Evolutionary conservation across 2,888 invertebrate genomes (phyloP).

Genomic region (Xestobium rufovillosum): DNA sequence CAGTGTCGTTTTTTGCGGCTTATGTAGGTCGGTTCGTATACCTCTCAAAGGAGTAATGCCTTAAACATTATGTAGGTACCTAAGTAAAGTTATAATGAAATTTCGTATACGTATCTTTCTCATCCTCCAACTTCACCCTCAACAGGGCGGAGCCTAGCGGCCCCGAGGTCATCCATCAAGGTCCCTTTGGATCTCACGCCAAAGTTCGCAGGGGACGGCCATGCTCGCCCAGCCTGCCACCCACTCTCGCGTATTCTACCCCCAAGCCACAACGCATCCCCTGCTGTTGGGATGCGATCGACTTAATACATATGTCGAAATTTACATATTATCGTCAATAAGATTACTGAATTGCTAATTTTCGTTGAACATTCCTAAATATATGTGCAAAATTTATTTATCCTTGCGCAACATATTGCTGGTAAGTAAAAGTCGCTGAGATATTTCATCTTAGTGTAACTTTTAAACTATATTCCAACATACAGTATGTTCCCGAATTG

Average conservation of each 20-base stretch:
- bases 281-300: background rate
- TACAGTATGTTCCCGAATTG: too few relatives aligned
- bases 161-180: constrained; percentile 45
- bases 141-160: constrained; percentile 15
- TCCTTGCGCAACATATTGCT: too few relatives aligned
- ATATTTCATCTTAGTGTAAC: too few relatives aligned
- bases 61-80: constrained; percentile 30
- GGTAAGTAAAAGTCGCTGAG: too few relatives aligned
- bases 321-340: too few relatives aligned
- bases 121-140: background rate
- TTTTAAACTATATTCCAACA: too few relatives aligned
- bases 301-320: background rate
- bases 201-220: constrained; percentile 28
- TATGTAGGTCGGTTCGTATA: too few relatives aligned
- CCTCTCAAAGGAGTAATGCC: constrained; percentile 35
- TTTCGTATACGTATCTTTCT: constrained; percentile 3
- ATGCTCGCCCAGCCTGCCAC: constrained; percentile 5
- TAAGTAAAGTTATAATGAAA: background rate
- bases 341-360: too few relatives aligned
- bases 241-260: constrained; percentile 1
- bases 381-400: too few relatives aligned
- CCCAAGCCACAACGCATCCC: background rate
- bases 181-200: constrained; percentile 37
- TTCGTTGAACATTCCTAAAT: too few relatives aligned
- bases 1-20: too few relatives aligned